phyloP scores from a whole-genome alignment of 1,140 invertebrate genomes.

The Vanessa tameamea region DNA sequence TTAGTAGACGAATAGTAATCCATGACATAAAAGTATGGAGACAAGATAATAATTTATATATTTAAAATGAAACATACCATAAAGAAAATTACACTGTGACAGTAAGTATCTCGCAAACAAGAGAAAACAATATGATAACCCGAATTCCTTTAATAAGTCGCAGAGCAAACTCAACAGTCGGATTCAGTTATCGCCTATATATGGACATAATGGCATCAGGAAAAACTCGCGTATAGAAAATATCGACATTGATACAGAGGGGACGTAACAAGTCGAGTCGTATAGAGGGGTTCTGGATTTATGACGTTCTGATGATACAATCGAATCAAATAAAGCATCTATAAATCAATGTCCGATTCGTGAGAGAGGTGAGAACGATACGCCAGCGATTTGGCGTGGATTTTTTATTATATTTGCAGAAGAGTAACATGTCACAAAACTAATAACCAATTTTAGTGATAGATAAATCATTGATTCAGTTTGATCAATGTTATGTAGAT shows the following conservation, averaged over 20 bases:
- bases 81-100: no score
- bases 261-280: slow-evolving; percentile 32
- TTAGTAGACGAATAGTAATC: no score
- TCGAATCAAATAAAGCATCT: slow-evolving; percentile 77
- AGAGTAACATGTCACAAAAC: not conserved
- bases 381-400: slow-evolving; percentile 34
- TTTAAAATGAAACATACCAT: no score
- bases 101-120: slow-evolving; percentile 5
- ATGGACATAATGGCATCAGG: slow-evolving; percentile 70
- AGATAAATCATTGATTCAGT: not conserved
- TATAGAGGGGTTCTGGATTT: slow-evolving; percentile 61
- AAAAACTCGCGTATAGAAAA: slow-evolving; percentile 60
- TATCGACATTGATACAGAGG: slow-evolving; percentile 53
- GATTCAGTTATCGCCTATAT: slow-evolving; percentile 66
- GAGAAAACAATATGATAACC: slow-evolving; percentile 21
- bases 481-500: not conserved
- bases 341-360: slow-evolving; percentile 78
- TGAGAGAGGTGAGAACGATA: slow-evolving; percentile 55
- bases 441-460: not conserved
- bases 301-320: slow-evolving; percentile 79
- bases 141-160: slow-evolving; percentile 30
- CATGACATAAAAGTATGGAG: no score
- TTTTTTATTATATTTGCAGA: slow-evolving; percentile 21
- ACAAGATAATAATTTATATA: no score
- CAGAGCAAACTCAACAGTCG: slow-evolving; percentile 35